These are phyloP conservation scores for Microtus californicus DNA, from an alignment of 2,797 vertebrate species.

Conservation along the genomic window DNA sequence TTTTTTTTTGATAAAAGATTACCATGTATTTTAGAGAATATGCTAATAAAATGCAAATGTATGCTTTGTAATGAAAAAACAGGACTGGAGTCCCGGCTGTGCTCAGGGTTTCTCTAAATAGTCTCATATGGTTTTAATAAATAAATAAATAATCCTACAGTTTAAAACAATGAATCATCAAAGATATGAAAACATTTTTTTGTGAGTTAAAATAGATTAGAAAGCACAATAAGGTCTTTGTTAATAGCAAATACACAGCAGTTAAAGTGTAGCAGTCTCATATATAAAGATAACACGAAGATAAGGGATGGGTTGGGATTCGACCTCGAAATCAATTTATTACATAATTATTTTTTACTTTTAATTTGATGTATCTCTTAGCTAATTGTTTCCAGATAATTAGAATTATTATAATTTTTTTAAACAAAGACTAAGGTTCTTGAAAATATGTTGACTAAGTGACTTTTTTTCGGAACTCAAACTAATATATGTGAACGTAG, in stretches of 20 bases:
- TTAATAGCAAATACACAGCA: neutral
- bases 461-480: constrained; percentile 22
- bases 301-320: neutral
- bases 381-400: neutral
- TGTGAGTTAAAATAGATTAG: neutral
- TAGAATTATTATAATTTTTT: neutral
- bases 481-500: constrained; percentile 19
- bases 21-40: neutral
- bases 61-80: neutral
- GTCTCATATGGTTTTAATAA: constrained; percentile 26
- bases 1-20: neutral
- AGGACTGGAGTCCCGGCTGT: neutral
- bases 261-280: neutral
- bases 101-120: neutral
- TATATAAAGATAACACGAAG: neutral
- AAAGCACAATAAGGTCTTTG: neutral
- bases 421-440: neutral
- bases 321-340: neutral
- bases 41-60: constrained; percentile 31
- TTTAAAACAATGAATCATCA: constrained; percentile 56
- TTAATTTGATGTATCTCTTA: neutral
- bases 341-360: neutral
- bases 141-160: neutral
- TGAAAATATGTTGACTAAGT: neutral
- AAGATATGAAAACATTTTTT: constrained; percentile 12